Evolutionary conservation across 2,113 vertebrate species (phyloP).

Genomic region (Elanus axillaris): DNA sequence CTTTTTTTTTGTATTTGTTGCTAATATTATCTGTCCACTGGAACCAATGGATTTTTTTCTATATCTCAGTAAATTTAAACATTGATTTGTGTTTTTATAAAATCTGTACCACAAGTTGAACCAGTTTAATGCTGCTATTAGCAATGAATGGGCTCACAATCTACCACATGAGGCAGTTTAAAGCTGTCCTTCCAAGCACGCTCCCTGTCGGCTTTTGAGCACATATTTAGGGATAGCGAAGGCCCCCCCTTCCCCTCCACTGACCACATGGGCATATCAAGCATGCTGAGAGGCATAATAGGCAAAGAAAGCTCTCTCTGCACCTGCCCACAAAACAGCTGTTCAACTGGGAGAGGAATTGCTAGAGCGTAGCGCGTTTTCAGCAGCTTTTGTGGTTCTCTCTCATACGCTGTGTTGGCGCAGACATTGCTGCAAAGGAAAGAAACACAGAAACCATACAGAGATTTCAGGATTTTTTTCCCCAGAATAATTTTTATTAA

Average conservation of each 20-base stretch:
- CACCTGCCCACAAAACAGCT: background rate
- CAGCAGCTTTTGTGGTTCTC: background rate
- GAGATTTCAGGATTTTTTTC: background rate
- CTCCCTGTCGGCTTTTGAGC: background rate
- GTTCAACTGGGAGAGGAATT: background rate
- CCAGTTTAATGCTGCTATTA: background rate
- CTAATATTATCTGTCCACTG: background rate
- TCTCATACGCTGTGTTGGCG: background rate
- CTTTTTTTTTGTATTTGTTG: background rate
- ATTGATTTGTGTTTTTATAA: background rate
- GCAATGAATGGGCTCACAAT: background rate
- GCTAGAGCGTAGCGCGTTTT: accelerated
- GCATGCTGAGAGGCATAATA: background rate
- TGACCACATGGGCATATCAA: background rate
- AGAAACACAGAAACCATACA: background rate
- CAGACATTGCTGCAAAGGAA: background rate
- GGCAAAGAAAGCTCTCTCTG: background rate
- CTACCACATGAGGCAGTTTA: background rate
- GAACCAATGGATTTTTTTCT: background rate
- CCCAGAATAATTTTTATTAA: background rate
- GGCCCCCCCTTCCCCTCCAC: background rate
- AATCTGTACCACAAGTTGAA: background rate
- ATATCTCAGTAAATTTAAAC: background rate
- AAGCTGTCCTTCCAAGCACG: background rate
- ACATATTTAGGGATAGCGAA: background rate